Conservation (phyloP, 2,113 vertebrate species). For the Hippoglossus stenolepis region DNA sequence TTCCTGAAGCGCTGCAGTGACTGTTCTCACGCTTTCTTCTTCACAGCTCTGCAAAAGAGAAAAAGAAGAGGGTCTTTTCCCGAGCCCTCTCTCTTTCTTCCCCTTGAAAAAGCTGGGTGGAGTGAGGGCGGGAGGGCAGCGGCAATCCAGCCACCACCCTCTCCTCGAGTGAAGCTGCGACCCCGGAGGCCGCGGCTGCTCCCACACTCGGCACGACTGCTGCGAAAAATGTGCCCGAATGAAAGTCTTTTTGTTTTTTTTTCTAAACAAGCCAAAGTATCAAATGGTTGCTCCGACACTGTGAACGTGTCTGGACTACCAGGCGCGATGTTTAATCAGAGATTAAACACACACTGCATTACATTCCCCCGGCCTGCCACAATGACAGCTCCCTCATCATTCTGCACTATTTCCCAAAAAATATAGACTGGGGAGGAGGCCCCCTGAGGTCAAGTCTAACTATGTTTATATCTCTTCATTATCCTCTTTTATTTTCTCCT, state of each 20-base stretch:
- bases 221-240: constrained; percentile 34
- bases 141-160: constrained; percentile 57
- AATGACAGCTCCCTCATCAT: constrained; percentile 56
- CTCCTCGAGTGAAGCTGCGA: constrained; percentile 40
- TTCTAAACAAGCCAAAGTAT: constrained; percentile 30
- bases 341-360: constrained; percentile 65
- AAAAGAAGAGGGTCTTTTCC: constrained; percentile 46
- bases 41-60: constrained; percentile 40
- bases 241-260: constrained; percentile 48
- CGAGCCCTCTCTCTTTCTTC: constrained; percentile 51
- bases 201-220: constrained; percentile 14
- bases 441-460: constrained; percentile 48
- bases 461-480: constrained; percentile 53
- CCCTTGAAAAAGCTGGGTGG: constrained; percentile 32
- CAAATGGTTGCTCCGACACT: constrained; percentile 48
- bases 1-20: constrained; percentile 65
- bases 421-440: constrained; percentile 35
- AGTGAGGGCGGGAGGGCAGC: neutral
- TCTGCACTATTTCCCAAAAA: constrained; percentile 45
- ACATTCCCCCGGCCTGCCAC: constrained; percentile 40
- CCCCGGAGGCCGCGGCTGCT: constrained; percentile 23
- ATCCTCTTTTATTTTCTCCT: constrained; percentile 17
- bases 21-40: constrained; percentile 79
- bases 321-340: constrained; percentile 64
- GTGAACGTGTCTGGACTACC: constrained; percentile 67